Evolutionary conservation across 1,140 invertebrate species (phyloP), one percentile per base, ranked within the genome.

Genomic region (Saccostrea cuccullata): DNA sequence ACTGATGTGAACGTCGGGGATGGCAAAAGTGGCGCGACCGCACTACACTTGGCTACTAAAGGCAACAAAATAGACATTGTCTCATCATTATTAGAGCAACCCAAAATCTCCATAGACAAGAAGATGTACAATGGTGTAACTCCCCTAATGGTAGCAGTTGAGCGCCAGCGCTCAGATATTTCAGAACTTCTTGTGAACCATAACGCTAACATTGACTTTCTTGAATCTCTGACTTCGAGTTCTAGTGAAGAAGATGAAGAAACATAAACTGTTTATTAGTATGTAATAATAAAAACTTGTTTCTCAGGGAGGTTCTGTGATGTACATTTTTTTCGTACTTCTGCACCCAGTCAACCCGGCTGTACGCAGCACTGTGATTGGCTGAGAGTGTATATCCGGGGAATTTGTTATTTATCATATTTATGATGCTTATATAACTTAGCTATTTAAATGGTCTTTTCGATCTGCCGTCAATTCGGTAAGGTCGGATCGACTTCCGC

Each of bases 1-100:
- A 98, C 98, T 40, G 98, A 99, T 95, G 99, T 99, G 90, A 99
- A 99, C 94, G 98, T 98, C 1, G 98, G 97, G 85, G 99, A 99
- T 94, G 98, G 85, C 12, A 90, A 90, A 90, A 86, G 87, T 60
- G 89, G 89, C 12, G 86, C 82, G 60, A 90, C 89, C 6, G 82
- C 88, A 3, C 86, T 90, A n/a, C 89, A 90, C 82, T 73, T 84
- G 30, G 87, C 89, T 3, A 85, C 77, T 6, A 87, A 88, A 17
- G n/a, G 40, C 23, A 83, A 82, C 15, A 85, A 87, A 47, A n/a
- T 60, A 8, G 84, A 82, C n/a, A 82, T 89, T 30, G 60, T 77
- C 13, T 56, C 55, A 82, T 86, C 85, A n/a, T 36, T 89, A 40
- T 67, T 89, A 1, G 58, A 70, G 20, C 86, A 84, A 20, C 40